A percentile compares a stretch with the other conserved stretches of the same genome.
Evolutionary conservation across 2,113 vertebrate species (phyloP).

Genomic region (Calcarius ornatus): DNA sequence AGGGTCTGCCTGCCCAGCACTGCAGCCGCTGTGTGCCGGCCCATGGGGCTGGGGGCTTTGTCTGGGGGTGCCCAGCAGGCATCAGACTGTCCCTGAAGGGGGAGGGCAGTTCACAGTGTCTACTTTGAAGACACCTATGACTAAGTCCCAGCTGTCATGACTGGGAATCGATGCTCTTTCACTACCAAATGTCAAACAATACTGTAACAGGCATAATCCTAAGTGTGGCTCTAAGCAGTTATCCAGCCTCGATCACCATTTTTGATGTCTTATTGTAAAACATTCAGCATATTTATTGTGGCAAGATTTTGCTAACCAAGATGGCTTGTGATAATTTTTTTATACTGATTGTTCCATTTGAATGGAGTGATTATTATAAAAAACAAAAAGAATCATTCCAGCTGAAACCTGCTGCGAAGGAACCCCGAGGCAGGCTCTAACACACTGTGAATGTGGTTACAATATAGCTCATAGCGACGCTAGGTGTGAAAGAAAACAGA

Average conservation of each 20-base stretch:
- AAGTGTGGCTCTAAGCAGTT: background rate
- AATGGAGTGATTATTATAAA: conserved; percentile 39
- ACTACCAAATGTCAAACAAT: background rate
- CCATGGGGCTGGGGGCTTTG: background rate
- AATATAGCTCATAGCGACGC: conserved; percentile 43
- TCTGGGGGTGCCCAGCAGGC: background rate
- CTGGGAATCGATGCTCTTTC: background rate
- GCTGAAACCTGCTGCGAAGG: conserved; percentile 57
- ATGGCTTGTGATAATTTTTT: conserved; percentile 1
- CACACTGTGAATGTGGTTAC: conserved; percentile 48
- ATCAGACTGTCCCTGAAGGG: background rate
- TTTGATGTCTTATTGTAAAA: background rate
- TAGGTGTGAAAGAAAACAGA: conserved; percentile 64
- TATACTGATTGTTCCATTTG: conserved; percentile 5
- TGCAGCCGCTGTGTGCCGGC: rapidly evolving
- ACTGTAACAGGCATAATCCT: background rate
- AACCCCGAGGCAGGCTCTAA: conserved; percentile 48
- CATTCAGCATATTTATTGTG: background rate
- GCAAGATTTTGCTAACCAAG: background rate
- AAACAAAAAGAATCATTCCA: conserved; percentile 42
- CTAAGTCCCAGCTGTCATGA: background rate
- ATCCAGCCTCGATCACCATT: background rate
- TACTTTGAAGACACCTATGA: background rate
- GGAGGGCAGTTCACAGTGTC: background rate
- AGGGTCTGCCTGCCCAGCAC: background rate